Evolutionary conservation across 2,888 invertebrate genomes (phyloP).

Genomic region (Spilosoma lubricipeda): DNA sequence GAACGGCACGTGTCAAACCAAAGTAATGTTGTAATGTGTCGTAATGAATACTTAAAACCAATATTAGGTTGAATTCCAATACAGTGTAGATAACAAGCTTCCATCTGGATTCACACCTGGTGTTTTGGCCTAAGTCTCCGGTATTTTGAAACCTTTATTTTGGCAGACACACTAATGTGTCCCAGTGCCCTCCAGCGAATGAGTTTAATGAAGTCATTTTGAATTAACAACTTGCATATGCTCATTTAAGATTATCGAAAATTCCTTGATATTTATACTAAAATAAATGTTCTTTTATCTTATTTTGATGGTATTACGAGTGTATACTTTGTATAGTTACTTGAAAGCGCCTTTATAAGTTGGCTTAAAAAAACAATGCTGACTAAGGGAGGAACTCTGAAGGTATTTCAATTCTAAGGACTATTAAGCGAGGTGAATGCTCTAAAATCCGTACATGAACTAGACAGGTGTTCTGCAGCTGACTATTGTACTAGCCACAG

Average conservation of each 20-base stretch:
- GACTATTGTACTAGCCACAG: slow-evolving; percentile 52
- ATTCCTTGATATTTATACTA: background rate
- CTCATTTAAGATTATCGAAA: background rate
- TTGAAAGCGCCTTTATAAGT: background rate
- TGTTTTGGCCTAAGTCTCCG: slow-evolving; percentile 43
- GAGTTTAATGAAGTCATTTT: slow-evolving; percentile 19
- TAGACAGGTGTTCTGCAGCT: slow-evolving; percentile 69
- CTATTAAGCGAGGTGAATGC: slow-evolving; percentile 56
- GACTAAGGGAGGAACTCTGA: background rate
- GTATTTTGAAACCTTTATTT: slow-evolving; percentile 45
- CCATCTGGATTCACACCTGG: slow-evolving; percentile 47
- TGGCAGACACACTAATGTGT: slow-evolving; percentile 22
- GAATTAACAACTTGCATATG: background rate
- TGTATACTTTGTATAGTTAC: no score
- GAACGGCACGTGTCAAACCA: background rate
- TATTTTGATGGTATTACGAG: no score
- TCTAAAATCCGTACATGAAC: slow-evolving; percentile 65
- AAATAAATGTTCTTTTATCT: no score
- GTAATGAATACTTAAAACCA: background rate
- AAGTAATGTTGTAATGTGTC: background rate
- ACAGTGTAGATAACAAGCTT: slow-evolving; percentile 23
- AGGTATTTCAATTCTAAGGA: slow-evolving; percentile 8
- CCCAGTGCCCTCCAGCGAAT: slow-evolving; percentile 22
- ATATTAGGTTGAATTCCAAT: slow-evolving; percentile 18
- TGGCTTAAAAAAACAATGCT: background rate